These are phyloP conservation scores for Microhierax caerulescens DNA, from an alignment of 2,797 vertebrate genomes.

Conservation along the genomic window DNA sequence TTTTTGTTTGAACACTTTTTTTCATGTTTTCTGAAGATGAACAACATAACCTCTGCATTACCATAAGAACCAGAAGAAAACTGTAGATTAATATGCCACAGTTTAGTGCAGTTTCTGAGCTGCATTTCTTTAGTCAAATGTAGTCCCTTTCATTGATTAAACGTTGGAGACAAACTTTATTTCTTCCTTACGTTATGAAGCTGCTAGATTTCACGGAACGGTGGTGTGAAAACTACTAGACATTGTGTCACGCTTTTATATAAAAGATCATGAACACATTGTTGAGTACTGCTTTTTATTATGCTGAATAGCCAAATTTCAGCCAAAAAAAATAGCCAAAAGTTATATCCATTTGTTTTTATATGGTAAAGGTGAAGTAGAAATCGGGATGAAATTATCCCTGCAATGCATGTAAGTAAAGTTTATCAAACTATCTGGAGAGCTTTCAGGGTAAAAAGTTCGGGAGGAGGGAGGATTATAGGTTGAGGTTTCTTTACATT, in stretches of 20 bases:
- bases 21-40: not conserved
- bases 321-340: no score
- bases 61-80: not conserved
- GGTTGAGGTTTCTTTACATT: not conserved
- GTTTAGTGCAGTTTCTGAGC: not conserved
- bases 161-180: not conserved
- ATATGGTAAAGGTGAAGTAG: not conserved
- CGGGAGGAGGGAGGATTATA: not conserved
- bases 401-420: not conserved
- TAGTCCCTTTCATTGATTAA: not conserved
- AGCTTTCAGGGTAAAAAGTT: not conserved
- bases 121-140: not conserved
- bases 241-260: fast-evolving
- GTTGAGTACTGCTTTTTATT: not conserved
- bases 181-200: not conserved
- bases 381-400: not conserved
- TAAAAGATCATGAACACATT: not conserved
- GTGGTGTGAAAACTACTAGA: not conserved
- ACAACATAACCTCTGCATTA: not conserved
- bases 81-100: not conserved
- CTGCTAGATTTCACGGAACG: not conserved
- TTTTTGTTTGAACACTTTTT: not conserved
- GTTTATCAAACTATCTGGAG: not conserved
- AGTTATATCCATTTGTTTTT: not conserved
- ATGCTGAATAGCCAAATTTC: not conserved